Conservation (phyloP, 1,140 invertebrate genomes). For the Sinella curviseta region DNA sequence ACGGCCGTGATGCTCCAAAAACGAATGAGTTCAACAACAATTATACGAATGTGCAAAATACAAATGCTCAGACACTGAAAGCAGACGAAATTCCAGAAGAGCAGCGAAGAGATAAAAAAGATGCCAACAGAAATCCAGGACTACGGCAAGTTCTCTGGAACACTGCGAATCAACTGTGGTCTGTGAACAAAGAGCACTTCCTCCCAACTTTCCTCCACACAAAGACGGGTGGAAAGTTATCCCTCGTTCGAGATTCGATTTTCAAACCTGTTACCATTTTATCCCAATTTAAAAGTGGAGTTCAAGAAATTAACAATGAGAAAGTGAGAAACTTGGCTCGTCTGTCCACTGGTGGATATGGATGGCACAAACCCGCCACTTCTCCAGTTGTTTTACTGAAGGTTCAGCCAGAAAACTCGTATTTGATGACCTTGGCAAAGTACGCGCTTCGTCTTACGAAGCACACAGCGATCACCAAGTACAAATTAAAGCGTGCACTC, state of each 20-base stretch:
- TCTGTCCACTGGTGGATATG: neutral
- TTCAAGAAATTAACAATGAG: neutral
- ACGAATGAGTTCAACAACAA: no score
- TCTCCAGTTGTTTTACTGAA: neutral
- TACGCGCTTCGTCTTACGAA: neutral
- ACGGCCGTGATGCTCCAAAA: no score
- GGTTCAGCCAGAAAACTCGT: neutral
- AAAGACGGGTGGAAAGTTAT: constrained; percentile 20
- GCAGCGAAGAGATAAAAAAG: neutral
- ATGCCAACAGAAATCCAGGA: neutral
- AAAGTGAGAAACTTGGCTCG: neutral
- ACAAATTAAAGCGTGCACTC: neutral
- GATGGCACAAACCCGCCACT: neutral
- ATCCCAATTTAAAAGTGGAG: constrained; percentile 9
- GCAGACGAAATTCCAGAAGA: no score
- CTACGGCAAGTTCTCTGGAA: neutral
- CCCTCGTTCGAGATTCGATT: neutral
- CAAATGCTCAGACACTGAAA: no score
- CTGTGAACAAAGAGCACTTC: constrained; percentile 17
- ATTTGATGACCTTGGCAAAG: neutral
- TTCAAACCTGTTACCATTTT: constrained; percentile 5
- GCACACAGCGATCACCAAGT: constrained; percentile 5
- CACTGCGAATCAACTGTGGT: neutral
- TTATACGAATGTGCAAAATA: no score
- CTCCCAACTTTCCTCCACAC: constrained; percentile 3